Base-by-base conservation (phyloP, 1,140 invertebrate genomes). In the Manduca sexta region DNA sequence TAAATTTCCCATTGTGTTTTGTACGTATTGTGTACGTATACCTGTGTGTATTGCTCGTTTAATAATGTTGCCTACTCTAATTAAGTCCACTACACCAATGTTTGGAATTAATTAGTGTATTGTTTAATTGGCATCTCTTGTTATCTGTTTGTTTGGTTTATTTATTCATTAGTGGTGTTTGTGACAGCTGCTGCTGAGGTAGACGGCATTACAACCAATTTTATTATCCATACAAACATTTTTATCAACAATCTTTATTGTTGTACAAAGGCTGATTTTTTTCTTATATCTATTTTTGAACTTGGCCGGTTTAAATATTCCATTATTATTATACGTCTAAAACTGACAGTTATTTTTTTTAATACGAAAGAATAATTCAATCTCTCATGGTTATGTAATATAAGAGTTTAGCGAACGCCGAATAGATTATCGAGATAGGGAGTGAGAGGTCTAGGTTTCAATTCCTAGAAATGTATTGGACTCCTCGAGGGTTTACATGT, bases 31-130 rank as follows among this genome's bases (percentile, higher is more conserved):
- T 62, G 45, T 47, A 29, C 33, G 46, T 55, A 51, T 65, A 56
- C 40, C 47, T 70, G 64, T 68, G 58, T 69, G 56, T 64, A 60
- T 45, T 66, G 69, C 56, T 62, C 68, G 71, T 75, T 78, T 73
- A 74, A 84, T 84, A 81, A 78, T 81, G 74, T 78, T 81, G 66
- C 74, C 75, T 67, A 63, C 73, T 79, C 77, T 81, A 84, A 83
- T 85, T 83, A 83, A 81, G 76, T 82, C 79, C 82, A 85, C 79
- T 85, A 81, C 77, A 85, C 70, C 78, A 79, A 82, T 83, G 82
- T 85, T 85, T 85, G 79, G 77, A 80, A 85, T 83, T 85, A 85
- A 85, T 85, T 85, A 85, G 76, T 77, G 77, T 82, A 85, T 85
- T 85, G 79, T 85, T 83, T 83, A 85, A 85, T 85, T 85, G 82